Base-by-base conservation (phyloP, 2,113 vertebrate genomes). In the Marcusenius ussheri region DNA sequence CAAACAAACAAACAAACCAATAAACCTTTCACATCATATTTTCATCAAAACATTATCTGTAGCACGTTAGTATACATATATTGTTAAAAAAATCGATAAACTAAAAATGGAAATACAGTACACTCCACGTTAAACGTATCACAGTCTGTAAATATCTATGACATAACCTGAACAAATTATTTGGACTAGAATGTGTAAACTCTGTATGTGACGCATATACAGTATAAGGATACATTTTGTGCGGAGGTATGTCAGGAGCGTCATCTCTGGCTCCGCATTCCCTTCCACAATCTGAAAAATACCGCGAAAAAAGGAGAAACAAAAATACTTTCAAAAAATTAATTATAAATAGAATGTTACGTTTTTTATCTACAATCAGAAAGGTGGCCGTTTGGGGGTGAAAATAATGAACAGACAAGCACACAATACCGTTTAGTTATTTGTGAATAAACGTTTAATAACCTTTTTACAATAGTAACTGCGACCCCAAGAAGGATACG, bases 251-350 rank as follows among this genome's bases (percentile, higher is more conserved):
- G 90, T 95, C 88, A 97, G 86, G 45, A 97, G 93, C 2, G 95
- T 97, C 88, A 95, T 96, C 93, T 96, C 96, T 11, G 97, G 97
- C 31, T 97, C 96, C 84, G 95, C 96, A 92, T 96, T 93, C 91
- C 95, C 95, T 93, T 97, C 96, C 74, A 96, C 94, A 89, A 97
- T 95, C 97, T 97, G 92, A 77, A 77, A 90, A 53, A 70, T 49
- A 6, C n/a, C 35, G 31, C 9, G 42, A 45, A 66, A 62, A 66
- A 66, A 24, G 8, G 15, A 42, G 19, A 80, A 80, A 42, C 39
- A 39, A 42, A 39, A 77, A 77, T 42, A 31, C 35, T 6, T 17
- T 35, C 31, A 77, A 58, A 24, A 58, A 58, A 58, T 7, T 58
- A 3, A 58, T 58, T 58, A 8, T n/a, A 62, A n/a, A 62, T 62